phyloP scores from a whole-genome alignment of 2,113 vertebrate genomes.

The Sinocyclocheilus maitianheensis region DNA sequence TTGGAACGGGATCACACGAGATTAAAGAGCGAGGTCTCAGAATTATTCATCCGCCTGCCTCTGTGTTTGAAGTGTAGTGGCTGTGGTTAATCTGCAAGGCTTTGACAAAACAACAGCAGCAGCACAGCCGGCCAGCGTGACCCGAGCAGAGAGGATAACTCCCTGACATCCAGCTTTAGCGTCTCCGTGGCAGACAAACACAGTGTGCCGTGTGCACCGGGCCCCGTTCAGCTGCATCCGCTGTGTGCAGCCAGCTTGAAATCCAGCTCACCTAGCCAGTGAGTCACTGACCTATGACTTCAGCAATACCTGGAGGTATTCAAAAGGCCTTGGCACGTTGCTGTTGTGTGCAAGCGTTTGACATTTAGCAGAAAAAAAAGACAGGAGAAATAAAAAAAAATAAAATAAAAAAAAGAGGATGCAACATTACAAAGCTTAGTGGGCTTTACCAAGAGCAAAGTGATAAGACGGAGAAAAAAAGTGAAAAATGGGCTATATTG shows the following conservation, averaged over 20 bases:
- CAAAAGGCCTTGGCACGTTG: slow-evolving; percentile 63
- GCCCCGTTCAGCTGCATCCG: slow-evolving; percentile 53
- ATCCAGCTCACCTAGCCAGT: slow-evolving; percentile 67
- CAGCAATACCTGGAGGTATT: slow-evolving; percentile 69
- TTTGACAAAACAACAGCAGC: slow-evolving; percentile 62
- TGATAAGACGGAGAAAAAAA: slow-evolving; percentile 47
- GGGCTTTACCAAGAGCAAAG: slow-evolving; percentile 17
- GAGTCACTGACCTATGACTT: slow-evolving; percentile 73
- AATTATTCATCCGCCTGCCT: slow-evolving; percentile 68
- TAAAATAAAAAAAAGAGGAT: neutral
- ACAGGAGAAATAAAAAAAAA: neutral
- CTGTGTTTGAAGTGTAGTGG: slow-evolving; percentile 72
- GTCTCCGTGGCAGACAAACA: neutral
- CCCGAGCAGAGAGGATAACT: slow-evolving; percentile 33
- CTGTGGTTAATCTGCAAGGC: slow-evolving; percentile 56
- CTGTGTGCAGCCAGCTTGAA: slow-evolving; percentile 63
- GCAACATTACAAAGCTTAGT: slow-evolving; percentile 31
- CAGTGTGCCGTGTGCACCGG: slow-evolving; percentile 51
- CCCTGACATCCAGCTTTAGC: slow-evolving; percentile 27
- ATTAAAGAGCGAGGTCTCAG: slow-evolving; percentile 69
- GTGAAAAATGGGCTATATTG: neutral
- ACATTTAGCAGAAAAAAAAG: slow-evolving; percentile 63
- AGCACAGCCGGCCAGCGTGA: slow-evolving; percentile 20
- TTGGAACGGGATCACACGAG: slow-evolving; percentile 63
- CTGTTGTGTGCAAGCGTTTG: slow-evolving; percentile 60